Evolutionary conservation across 1,140 invertebrate genomes (phyloP).

Genomic region (Paralvinella palmiformis): DNA sequence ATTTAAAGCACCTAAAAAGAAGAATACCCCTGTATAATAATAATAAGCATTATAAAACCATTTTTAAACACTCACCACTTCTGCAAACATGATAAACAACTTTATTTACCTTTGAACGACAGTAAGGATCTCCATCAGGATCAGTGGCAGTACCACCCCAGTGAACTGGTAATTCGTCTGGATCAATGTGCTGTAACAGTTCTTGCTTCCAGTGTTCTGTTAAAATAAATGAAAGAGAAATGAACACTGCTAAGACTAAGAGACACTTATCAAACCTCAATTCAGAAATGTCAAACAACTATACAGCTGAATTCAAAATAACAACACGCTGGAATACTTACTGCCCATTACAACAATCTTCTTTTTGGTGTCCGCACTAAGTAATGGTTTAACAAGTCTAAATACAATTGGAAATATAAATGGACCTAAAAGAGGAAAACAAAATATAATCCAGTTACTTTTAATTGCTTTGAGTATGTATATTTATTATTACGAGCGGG

Average conservation of each 20-base stretch:
- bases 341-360: conserved; percentile 79
- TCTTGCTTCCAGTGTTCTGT: conserved; percentile 9
- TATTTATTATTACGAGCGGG: no score
- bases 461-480: no score
- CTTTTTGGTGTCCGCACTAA: conserved; percentile 76
- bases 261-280: no score
- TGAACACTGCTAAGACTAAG: neutral
- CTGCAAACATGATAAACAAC: neutral
- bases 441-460: no score
- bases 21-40: neutral
- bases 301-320: no score
- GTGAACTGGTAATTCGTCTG: conserved; percentile 3
- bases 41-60: neutral
- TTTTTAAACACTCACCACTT: no score
- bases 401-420: conserved; percentile 80
- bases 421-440: conserved; percentile 52
- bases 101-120: conserved; percentile 8
- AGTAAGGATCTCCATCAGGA: conserved; percentile 6
- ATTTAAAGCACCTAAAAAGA: neutral
- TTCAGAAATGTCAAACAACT: no score
- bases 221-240: neutral
- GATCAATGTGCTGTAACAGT: conserved; percentile 4
- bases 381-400: conserved; percentile 75
- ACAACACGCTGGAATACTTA: conserved; percentile 22
- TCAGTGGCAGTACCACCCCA: conserved; percentile 9